Percentiles rank a stretch among this genome's conserved stretches.
Evolutionary conservation across 2,113 vertebrate genomes (phyloP).

Genomic region (Megaceryle maxima): DNA sequence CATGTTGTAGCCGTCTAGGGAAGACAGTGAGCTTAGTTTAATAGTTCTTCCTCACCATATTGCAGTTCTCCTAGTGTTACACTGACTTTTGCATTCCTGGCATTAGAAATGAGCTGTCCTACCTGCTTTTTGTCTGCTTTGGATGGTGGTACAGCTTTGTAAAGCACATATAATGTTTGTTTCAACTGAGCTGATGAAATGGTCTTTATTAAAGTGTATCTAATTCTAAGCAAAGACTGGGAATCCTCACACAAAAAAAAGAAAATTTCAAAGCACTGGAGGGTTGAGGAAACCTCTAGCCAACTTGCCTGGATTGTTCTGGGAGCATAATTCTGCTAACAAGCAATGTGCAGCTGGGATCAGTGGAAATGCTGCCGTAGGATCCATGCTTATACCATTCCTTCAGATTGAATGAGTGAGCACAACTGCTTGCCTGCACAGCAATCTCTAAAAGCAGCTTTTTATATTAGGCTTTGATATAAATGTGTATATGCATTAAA

Average conservation of each 20-base stretch:
- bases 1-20: fast-evolving
- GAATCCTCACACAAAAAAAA: not conserved
- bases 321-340: not conserved
- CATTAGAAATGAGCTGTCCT: not conserved
- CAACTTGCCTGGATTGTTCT: not conserved
- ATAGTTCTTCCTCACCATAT: not conserved
- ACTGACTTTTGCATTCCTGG: not conserved
- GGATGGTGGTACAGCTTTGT: not conserved
- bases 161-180: not conserved
- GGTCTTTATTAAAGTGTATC: not conserved
- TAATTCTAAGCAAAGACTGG: not conserved
- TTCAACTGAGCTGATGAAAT: not conserved
- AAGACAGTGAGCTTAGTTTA: fast-evolving
- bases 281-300: not conserved
- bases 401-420: not conserved
- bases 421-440: not conserved
- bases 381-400: not conserved
- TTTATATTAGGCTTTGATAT: not conserved
- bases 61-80: not conserved
- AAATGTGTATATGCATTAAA: not conserved
- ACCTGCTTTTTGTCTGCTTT: not conserved
- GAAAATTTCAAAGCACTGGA: not conserved
- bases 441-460: not conserved
- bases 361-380: not conserved
- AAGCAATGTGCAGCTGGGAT: not conserved